Conservation (phyloP, 2,113 vertebrate genomes). For the Camelus dromedarius region DNA sequence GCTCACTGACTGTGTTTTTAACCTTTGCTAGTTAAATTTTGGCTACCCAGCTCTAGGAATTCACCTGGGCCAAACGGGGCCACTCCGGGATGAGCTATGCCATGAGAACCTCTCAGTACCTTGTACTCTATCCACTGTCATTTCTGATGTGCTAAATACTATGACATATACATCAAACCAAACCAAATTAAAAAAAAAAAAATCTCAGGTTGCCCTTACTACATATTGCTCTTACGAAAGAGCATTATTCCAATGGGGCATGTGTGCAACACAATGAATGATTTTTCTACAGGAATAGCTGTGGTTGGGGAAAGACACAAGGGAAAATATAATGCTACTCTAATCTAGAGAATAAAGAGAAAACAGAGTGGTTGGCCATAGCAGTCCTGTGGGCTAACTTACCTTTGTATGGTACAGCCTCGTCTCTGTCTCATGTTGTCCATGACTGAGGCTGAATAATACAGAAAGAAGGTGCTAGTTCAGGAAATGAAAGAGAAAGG, state of each 20-base stretch:
- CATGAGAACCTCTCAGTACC: neutral
- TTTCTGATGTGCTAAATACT: constrained; percentile 70
- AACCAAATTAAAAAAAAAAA: neutral
- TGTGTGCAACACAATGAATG: neutral
- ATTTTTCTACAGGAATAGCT: neutral
- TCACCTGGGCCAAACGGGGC: constrained; percentile 39
- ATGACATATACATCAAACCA: neutral
- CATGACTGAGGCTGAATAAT: constrained; percentile 16
- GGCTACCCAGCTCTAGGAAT: constrained; percentile 45
- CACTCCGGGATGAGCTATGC: neutral
- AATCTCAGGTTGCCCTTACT: neutral
- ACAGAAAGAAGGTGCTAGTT: constrained; percentile 59
- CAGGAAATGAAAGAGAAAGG: neutral
- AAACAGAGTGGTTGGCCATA: neutral
- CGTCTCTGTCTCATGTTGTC: neutral
- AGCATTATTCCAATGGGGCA: constrained; percentile 42
- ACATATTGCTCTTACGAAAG: neutral
- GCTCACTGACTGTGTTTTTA: constrained; percentile 63
- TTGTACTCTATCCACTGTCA: constrained; percentile 63
- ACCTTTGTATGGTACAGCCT: neutral
- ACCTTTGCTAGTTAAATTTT: constrained; percentile 65
- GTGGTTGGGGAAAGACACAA: neutral
- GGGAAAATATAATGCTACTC: constrained; percentile 15
- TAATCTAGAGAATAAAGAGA: constrained; percentile 10
- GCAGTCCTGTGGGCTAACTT: neutral